phyloP scores from a whole-genome alignment of 2,113 vertebrate genomes.

The Centropus bengalensis region DNA sequence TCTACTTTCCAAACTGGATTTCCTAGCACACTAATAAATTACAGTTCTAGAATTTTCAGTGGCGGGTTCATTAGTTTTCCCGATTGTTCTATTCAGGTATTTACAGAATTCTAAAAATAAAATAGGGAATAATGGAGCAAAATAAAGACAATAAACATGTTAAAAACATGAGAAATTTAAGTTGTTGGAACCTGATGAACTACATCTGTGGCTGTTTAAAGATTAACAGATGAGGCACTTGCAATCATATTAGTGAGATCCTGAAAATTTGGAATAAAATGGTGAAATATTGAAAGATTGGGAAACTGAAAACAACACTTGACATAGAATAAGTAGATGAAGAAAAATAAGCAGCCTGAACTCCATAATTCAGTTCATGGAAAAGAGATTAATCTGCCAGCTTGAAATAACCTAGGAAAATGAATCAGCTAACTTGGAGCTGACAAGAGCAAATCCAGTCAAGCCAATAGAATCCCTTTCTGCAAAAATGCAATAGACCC shows the following conservation, averaged over 20 bases:
- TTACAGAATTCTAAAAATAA: not conserved
- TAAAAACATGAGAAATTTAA: not conserved
- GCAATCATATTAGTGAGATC: not conserved
- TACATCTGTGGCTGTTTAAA: not conserved
- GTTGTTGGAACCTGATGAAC: not conserved
- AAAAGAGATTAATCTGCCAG: not conserved
- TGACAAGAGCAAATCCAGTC: not conserved
- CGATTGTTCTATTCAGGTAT: not conserved
- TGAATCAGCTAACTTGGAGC: not conserved
- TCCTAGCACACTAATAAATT: not conserved
- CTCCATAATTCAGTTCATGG: not conserved
- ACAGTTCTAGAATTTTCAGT: not conserved
- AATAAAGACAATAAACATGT: not conserved
- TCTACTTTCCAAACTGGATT: not conserved
- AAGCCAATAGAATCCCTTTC: not conserved
- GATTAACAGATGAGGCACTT: not conserved
- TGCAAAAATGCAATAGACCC: not conserved
- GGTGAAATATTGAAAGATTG: not conserved
- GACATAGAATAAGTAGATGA: not conserved
- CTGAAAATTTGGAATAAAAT: not conserved
- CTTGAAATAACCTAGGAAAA: not conserved
- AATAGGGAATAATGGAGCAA: not conserved
- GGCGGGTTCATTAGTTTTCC: not conserved
- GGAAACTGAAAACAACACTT: not conserved
- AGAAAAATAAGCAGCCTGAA: not conserved